phyloP scores from a whole-genome alignment of 2,113 vertebrate species.

The Prionailurus bengalensis region DNA sequence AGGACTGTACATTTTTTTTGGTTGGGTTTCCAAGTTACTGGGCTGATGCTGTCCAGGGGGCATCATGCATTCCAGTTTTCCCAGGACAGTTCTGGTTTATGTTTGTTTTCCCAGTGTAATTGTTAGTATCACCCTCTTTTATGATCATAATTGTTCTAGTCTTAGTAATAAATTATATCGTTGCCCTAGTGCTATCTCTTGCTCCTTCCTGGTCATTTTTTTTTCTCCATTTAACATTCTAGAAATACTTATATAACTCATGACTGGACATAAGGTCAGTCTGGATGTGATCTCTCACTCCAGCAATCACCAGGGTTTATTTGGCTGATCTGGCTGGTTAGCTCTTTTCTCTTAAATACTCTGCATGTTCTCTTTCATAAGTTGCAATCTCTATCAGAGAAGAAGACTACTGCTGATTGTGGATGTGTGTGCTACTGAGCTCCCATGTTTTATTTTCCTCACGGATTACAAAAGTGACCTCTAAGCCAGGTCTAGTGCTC shows the following conservation, averaged over 20 bases:
- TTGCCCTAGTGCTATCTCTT: not conserved
- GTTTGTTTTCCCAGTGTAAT: not conserved
- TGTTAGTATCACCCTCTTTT: not conserved
- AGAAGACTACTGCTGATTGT: not conserved
- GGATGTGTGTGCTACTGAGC: not conserved
- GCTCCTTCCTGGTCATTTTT: not conserved
- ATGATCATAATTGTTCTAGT: not conserved
- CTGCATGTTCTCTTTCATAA: not conserved
- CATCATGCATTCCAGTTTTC: not conserved
- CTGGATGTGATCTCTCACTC: not conserved
- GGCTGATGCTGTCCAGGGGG: not conserved
- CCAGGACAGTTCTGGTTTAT: not conserved
- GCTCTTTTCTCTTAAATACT: not conserved
- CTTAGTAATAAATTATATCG: not conserved
- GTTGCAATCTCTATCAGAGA: not conserved
- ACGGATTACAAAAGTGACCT: not conserved
- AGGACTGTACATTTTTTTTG: not conserved
- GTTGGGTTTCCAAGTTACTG: not conserved
- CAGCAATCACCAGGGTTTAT: not conserved
- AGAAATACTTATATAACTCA: not conserved
- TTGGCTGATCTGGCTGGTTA: not conserved
- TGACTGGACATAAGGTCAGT: not conserved
- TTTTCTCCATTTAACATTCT: not conserved
- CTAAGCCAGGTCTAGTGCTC: not conserved
- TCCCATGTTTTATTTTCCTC: not conserved